phyloP scores from a whole-genome alignment of 2,888 invertebrate species.

The Acanthococcus lagerstroemiae region DNA sequence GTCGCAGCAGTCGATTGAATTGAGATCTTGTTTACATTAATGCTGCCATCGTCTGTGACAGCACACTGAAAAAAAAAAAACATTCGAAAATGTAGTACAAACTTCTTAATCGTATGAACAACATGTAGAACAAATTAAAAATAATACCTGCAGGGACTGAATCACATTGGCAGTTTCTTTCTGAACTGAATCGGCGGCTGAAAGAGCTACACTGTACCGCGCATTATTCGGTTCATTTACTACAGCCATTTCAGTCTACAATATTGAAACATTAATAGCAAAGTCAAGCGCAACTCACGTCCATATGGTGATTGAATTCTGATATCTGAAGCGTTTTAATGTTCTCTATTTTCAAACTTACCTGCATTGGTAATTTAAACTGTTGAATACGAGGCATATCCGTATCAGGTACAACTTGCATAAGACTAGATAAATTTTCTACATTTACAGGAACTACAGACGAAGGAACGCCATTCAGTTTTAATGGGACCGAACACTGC shows the following conservation, averaged over 20 bases:
- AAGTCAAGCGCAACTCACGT: background rate
- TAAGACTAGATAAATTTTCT: conserved; percentile 24
- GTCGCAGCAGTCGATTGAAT: background rate
- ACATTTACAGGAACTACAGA: conserved; percentile 22
- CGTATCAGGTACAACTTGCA: conserved; percentile 20
- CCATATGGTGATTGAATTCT: background rate
- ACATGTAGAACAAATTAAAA: background rate
- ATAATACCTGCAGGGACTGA: conserved; percentile 16
- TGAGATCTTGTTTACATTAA: conserved; percentile 3
- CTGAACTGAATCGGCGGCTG: background rate
- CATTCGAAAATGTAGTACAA: background rate
- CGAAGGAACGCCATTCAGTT: conserved; percentile 10
- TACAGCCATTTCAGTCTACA: conserved; percentile 14
- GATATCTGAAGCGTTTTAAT: too few relatives aligned
- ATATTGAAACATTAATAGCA: background rate
- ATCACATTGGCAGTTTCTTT: conserved; percentile 12
- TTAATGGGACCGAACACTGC: conserved; percentile 15
- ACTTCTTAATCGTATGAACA: too few relatives aligned
- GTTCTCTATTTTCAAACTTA: background rate
- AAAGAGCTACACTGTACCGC: conserved; percentile 1
- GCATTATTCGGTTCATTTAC: conserved; percentile 3
- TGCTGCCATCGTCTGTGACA: conserved; percentile 8
- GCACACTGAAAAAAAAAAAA: conserved; percentile 9
- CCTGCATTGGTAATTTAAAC: conserved; percentile 17
- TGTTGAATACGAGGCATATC: conserved; percentile 20